Evolutionary conservation across 2,113 vertebrate species (phyloP), one percentile per base, ranked within the genome.

Genomic region (Engraulis encrasicolus): DNA sequence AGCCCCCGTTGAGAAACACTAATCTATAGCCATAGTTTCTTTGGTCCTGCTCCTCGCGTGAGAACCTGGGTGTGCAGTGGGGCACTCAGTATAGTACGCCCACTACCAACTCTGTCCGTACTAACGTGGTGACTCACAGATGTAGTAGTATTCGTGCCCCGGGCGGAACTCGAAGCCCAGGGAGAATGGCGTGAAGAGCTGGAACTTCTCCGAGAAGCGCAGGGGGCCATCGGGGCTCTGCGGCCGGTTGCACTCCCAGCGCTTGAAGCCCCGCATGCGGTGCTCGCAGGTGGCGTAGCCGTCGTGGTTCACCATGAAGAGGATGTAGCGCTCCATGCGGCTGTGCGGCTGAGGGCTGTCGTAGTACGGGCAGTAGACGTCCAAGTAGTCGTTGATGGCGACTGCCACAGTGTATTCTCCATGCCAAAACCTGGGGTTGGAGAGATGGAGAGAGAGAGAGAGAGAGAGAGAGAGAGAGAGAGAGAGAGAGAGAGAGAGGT

Each of bases 201-300:
- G 98, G 92, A 99, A 99, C 93, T 99, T 99, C 93, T 99, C 98
- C 0, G 98, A 99, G 92, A 99, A 99, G 91, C 96, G 97, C 91
- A 99, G 96, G 3, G 97, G 97, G 0, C 97, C 97, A 31, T 91
- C 96, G 66, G 97, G 95, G 12, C 97, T 95, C 27, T 93, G 95
- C 0, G 98, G 98, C 14, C 96, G 93, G 93, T 99, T 98, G 87
- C 98, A 99, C 89, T 99, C 97, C 98, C 98, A 99, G 90, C 98
- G 97, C 85, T 98, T 98, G 96, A 99, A 98, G 92, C 98, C 97
- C 12, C 93, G 94, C 88, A 96, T 93, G 81, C 95, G 95, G 91
- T 97, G 96, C 94, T 98, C 96, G 23, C 98, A 99, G 91, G 95
- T 94, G 0, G 93, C 95, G 89, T 97, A 97, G 1, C 97, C 96